A percentile compares a stretch with the other conserved stretches of the same genome.
These are phyloP conservation scores for Nymphalis polychloros DNA, from an alignment of 2,888 invertebrate species.

Conservation along the genomic window DNA sequence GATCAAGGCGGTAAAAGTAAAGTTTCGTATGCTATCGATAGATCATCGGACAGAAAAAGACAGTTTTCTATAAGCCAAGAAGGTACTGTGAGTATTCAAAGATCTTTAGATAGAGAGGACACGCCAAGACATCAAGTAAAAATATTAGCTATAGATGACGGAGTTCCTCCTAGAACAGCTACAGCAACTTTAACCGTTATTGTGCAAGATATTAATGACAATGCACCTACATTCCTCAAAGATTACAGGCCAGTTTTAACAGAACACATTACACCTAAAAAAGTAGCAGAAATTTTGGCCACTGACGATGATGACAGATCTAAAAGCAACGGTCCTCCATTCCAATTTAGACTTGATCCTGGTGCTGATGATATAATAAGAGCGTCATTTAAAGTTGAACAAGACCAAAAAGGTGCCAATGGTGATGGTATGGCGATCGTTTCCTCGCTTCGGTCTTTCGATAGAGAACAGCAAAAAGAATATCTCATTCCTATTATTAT, in stretches of 20 bases:
- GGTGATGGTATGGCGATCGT: conserved; percentile 99
- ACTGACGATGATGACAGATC: conserved; percentile 97
- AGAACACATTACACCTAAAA: conserved; percentile 95
- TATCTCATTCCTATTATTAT: conserved; percentile 98
- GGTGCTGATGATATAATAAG: conserved; percentile 96
- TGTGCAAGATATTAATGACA: conserved; percentile 97
- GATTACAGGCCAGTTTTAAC: conserved; percentile 96
- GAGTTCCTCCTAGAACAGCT: conserved; percentile 95
- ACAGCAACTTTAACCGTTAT: conserved; percentile 96
- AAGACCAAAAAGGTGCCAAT: conserved; percentile 98
- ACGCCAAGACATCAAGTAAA: conserved; percentile 97
- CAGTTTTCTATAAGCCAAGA: conserved; percentile 97
- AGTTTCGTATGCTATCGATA: conserved; percentile 94
- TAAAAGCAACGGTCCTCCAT: conserved; percentile 98
- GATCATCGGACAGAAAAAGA: conserved; percentile 94
- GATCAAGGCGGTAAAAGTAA: conserved; percentile 97
- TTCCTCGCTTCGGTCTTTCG: conserved; percentile 95
- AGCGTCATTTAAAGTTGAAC: conserved; percentile 97
- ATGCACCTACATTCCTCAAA: conserved; percentile 95
- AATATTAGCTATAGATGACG: conserved; percentile 97
- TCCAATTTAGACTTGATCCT: conserved; percentile 95
- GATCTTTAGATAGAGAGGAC: conserved; percentile 95
- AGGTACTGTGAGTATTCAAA: conserved; percentile 96
- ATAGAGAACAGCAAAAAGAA: conserved; percentile 97
- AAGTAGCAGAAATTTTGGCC: conserved; percentile 95